These are phyloP conservation scores for Beroe ovata DNA, from an alignment of 37 sponge, comb jelly and placozoan species.

Conservation along the genomic window DNA sequence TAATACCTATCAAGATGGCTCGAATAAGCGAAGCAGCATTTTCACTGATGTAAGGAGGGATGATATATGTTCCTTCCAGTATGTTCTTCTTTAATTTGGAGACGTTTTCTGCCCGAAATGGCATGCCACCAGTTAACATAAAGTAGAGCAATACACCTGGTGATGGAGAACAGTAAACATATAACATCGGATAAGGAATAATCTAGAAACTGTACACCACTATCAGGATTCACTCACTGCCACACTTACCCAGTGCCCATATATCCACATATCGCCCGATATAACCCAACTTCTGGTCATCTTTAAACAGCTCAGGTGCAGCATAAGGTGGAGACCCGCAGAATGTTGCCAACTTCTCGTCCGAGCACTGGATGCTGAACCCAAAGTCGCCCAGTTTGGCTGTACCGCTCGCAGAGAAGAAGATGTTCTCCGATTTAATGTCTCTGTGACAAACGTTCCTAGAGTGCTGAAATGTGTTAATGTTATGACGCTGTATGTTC, in stretches of 20 bases:
- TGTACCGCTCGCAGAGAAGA: constrained; percentile 69
- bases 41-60: constrained; percentile 69
- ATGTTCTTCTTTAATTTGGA: constrained; percentile 74
- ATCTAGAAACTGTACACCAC: no score
- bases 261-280: constrained; percentile 78
- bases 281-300: constrained; percentile 71
- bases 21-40: constrained; percentile 18
- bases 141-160: constrained; percentile 76
- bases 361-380: constrained; percentile 73
- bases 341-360: constrained; percentile 73
- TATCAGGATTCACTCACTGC: no score
- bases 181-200: no score
- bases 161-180: no score
- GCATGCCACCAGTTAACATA: constrained; percentile 76
- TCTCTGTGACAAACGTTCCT: constrained; percentile 77
- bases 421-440: constrained; percentile 85
- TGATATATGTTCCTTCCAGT: constrained; percentile 71
- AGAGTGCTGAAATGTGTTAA: constrained; percentile 71
- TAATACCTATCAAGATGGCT: constrained; percentile 52
- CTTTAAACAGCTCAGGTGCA: constrained; percentile 83
- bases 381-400: constrained; percentile 89
- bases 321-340: constrained; percentile 91
- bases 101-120: constrained; percentile 74
- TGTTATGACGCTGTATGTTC: no score
- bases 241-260: constrained; percentile 77